Evolutionary conservation across 64 coral and sea anemone genomes (phyloP).

Genomic region (Platygyra sinensis): DNA sequence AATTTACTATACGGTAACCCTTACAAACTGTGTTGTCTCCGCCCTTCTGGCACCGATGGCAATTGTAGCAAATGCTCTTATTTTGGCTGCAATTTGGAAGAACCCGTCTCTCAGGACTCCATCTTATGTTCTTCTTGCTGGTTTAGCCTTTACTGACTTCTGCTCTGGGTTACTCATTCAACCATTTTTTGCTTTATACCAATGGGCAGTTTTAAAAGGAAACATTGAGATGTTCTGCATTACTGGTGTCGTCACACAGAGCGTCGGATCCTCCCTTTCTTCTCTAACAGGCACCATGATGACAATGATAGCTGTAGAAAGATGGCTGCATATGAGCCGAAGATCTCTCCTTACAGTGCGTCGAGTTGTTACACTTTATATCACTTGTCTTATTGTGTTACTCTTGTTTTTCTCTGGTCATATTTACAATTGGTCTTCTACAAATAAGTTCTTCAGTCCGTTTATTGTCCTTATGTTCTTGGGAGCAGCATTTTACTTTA

Average conservation of each 20-base stretch:
- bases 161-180: neutral
- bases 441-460: too few relatives aligned
- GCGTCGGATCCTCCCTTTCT: neutral
- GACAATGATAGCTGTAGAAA: neutral
- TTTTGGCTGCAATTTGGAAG: constrained; percentile 11
- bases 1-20: neutral
- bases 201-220: neutral
- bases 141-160: neutral
- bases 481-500: neutral
- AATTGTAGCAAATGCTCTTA: neutral
- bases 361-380: neutral
- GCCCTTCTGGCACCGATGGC: neutral
- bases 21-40: neutral
- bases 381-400: neutral
- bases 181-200: neutral
- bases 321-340: neutral
- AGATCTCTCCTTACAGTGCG: neutral
- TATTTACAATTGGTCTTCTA: neutral
- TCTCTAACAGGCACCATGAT: neutral
- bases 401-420: neutral
- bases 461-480: too few relatives aligned
- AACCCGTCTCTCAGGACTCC: neutral
- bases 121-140: constrained; percentile 14
- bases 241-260: neutral
- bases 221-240: neutral